Conservation (phyloP, 2,113 vertebrate species). For the Ursus arctos region DNA sequence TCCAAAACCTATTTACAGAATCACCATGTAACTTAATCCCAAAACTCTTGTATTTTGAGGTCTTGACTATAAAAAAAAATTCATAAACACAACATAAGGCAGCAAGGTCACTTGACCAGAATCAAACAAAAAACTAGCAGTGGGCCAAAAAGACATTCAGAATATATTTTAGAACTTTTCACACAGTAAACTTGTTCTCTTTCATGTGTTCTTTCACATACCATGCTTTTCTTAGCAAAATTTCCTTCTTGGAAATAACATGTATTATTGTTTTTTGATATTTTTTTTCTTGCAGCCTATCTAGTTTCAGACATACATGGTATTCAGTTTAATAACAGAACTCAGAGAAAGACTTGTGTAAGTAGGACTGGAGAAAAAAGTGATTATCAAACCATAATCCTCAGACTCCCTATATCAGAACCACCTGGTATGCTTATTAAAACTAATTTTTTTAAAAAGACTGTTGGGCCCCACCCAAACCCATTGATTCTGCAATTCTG, state of each 20-base stretch:
- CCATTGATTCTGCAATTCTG: neutral
- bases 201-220: constrained; percentile 17
- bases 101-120: constrained; percentile 5
- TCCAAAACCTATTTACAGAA: constrained; percentile 84
- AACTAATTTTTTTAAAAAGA: constrained; percentile 3
- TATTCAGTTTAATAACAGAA: constrained; percentile 49
- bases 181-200: constrained; percentile 2
- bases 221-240: constrained; percentile 41
- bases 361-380: neutral
- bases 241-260: constrained; percentile 11
- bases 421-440: neutral
- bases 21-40: constrained; percentile 46
- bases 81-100: constrained; percentile 28
- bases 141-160: constrained; percentile 12
- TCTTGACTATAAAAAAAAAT: constrained; percentile 59
- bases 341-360: neutral
- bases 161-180: constrained; percentile 46
- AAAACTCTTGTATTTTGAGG: constrained; percentile 63
- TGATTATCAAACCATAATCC: constrained; percentile 47
- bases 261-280: neutral
- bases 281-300: neutral
- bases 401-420: neutral
- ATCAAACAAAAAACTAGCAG: constrained; percentile 43
- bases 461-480: neutral
- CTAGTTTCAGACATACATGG: constrained; percentile 9